Evolutionary conservation across 2,797 vertebrate species (phyloP).

Genomic region (Liasis olivaceus): DNA sequence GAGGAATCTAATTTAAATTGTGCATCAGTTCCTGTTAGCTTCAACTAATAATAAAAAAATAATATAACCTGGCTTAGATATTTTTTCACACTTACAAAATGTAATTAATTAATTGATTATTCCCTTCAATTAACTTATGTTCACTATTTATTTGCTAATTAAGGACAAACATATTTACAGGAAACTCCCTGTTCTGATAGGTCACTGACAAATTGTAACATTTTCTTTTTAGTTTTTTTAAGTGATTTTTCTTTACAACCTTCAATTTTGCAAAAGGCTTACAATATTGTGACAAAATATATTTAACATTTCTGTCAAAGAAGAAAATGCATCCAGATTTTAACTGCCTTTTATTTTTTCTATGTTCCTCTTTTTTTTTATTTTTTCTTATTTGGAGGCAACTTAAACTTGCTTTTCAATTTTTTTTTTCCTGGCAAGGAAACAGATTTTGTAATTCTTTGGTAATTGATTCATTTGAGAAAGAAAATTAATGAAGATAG

Average conservation of each 20-base stretch:
- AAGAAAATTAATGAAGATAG: constrained; percentile 19
- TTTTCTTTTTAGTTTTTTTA: neutral
- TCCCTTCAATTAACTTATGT: neutral
- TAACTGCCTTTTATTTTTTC: constrained; percentile 27
- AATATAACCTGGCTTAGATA: neutral
- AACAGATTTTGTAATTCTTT: constrained; percentile 29
- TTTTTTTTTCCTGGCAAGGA: constrained; percentile 2
- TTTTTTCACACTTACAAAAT: neutral
- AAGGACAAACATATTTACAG: neutral
- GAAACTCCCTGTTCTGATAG: neutral
- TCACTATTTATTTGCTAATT: neutral
- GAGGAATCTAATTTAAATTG: neutral
- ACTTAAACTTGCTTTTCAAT: neutral
- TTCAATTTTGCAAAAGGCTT: neutral
- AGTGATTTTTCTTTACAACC: neutral
- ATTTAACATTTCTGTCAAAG: neutral
- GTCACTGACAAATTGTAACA: neutral
- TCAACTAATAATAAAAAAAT: neutral
- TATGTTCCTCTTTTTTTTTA: neutral
- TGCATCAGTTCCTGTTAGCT: neutral
- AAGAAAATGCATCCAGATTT: constrained; percentile 35
- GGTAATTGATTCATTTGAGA: constrained; percentile 39
- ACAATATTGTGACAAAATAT: neutral
- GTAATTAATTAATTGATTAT: neutral
- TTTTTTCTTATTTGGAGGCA: neutral